These are phyloP conservation scores for Drosophila melanica DNA, from an alignment of 1,140 invertebrate genomes.

Conservation along the genomic window DNA sequence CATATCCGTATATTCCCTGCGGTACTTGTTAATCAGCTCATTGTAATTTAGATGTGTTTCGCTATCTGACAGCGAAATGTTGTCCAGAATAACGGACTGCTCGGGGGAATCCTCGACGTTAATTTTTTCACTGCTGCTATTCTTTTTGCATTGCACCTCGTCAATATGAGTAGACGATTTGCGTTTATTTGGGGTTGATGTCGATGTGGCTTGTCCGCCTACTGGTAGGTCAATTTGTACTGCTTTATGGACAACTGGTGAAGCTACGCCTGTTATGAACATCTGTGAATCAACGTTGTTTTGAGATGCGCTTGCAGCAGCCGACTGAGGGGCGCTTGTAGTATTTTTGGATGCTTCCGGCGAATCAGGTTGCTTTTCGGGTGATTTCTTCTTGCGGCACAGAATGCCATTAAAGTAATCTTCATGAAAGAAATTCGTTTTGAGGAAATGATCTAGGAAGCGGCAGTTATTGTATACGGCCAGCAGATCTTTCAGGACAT, in stretches of 20 bases:
- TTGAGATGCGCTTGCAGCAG: neutral
- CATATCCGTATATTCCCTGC: constrained; percentile 36
- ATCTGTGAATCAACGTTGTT: neutral
- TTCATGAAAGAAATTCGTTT: constrained; percentile 93
- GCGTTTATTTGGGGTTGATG: constrained; percentile 63
- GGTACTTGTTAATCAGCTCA: constrained; percentile 48
- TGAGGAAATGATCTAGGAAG: constrained; percentile 92
- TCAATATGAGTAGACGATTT: constrained; percentile 65
- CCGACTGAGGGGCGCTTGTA: neutral
- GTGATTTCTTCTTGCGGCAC: constrained; percentile 1
- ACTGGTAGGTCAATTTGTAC: neutral
- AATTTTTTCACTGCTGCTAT: constrained; percentile 28
- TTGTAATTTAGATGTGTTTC: constrained; percentile 21
- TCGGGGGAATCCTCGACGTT: constrained; percentile 29
- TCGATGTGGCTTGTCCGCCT: neutral
- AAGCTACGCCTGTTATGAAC: neutral
- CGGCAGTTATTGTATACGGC: constrained; percentile 94
- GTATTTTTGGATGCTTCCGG: neutral
- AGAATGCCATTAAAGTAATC: constrained; percentile 78
- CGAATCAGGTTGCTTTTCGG: neutral
- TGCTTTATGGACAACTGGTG: neutral
- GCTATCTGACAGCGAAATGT: constrained; percentile 15
- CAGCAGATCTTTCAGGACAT: constrained; percentile 85
- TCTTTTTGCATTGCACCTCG: constrained; percentile 66
- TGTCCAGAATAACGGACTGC: constrained; percentile 7